phyloP scores from a whole-genome alignment of 2,888 invertebrate genomes.

The Amiota communis region DNA sequence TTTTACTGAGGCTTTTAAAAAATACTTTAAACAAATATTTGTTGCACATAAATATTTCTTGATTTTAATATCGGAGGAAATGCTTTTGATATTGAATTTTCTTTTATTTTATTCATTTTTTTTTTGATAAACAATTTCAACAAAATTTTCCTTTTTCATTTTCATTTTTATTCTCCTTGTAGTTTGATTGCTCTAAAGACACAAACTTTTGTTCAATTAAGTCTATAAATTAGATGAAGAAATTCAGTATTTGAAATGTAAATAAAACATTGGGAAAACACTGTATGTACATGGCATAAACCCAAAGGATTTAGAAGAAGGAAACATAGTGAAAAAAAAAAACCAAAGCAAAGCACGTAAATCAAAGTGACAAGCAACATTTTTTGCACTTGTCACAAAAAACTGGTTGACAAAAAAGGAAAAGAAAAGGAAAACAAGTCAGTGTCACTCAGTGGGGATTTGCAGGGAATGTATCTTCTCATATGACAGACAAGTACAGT shows the following conservation, averaged over 20 bases:
- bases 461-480: too few species aligned
- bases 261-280: constrained; percentile 44
- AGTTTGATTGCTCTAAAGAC: constrained; percentile 45
- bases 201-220: constrained; percentile 48
- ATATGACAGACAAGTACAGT: not conserved
- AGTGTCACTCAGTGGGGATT: not conserved
- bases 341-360: constrained; percentile 53
- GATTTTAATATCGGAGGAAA: constrained; percentile 57
- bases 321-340: constrained; percentile 6
- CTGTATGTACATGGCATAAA: not conserved
- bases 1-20: constrained; percentile 38
- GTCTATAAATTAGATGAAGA: constrained; percentile 50
- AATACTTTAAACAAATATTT: constrained; percentile 59
- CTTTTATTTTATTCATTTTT: too few species aligned
- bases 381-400: constrained; percentile 31
- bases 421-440: too few species aligned
- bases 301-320: constrained; percentile 9
- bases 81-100: constrained; percentile 40
- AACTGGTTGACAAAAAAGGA: not conserved
- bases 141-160: not conserved
- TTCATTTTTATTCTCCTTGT: not conserved
- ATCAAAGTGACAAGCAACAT: constrained; percentile 60
- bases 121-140: not conserved
- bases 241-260: constrained; percentile 55
- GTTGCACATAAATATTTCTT: constrained; percentile 46